Conservation (phyloP, 1,140 invertebrate species). For the Diachasma alloeum region DNA sequence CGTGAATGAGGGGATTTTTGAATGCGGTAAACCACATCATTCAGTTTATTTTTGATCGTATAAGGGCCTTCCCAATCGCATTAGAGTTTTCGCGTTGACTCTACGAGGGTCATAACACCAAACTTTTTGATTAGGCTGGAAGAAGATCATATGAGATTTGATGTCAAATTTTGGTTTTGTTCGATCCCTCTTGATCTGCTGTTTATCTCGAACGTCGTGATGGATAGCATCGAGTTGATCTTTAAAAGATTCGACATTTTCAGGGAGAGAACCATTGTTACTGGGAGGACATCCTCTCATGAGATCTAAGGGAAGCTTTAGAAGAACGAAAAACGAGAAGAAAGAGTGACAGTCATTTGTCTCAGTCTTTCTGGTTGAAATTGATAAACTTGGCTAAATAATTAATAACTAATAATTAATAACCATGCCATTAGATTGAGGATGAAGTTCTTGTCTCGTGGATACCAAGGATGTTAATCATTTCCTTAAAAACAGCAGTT, state of each 20-base stretch:
- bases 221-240: neutral
- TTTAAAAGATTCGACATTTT: neutral
- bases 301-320: neutral
- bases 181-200: neutral
- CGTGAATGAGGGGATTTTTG: conserved; percentile 3
- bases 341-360: conserved; percentile 18
- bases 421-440: conserved; percentile 56
- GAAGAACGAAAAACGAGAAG: conserved; percentile 18
- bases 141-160: conserved; percentile 17
- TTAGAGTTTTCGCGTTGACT: conserved; percentile 15
- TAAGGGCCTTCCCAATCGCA: conserved; percentile 26
- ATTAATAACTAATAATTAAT: conserved; percentile 35
- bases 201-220: neutral
- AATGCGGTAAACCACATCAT: conserved; percentile 27
- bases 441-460: conserved; percentile 46
- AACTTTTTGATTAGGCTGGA: conserved; percentile 9
- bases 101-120: conserved; percentile 24
- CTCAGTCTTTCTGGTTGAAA: neutral
- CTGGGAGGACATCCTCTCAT: neutral
- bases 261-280: neutral
- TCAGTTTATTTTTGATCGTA: conserved; percentile 19
- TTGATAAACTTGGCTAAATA: neutral
- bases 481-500: conserved; percentile 42
- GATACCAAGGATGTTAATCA: conserved; percentile 41
- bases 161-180: conserved; percentile 18